Evolutionary conservation across 2,888 invertebrate genomes (phyloP), one percentile per base, ranked within the genome.

Genomic region (Sialis lutaria): DNA sequence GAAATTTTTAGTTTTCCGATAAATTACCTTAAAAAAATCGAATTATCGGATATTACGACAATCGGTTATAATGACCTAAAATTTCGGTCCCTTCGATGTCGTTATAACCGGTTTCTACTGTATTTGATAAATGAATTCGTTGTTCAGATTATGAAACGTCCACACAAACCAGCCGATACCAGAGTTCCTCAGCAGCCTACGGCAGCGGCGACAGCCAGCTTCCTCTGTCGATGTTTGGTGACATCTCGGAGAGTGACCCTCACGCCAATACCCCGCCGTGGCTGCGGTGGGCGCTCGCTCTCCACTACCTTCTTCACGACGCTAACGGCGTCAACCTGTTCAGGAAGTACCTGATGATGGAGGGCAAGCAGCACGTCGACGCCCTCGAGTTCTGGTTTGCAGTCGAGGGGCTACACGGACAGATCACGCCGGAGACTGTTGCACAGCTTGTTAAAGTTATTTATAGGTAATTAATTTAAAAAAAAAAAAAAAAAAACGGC

Each of bases 361-460:
- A 88, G 64, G 84, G 82, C 58, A 77, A 75, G 53, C 74, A 77
- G 60, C 80, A 84, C 67, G 79, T 82, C 55, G 83, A 85, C 67
- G 77, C 85, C 47, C 76, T 90, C 58, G 81, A 85, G 67, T 95
- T 95, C 71, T 92, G 89, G 80, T 93, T 92, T 70, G 93, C 92
- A 45, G 89, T 89, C 67, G 84, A 88, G 63, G 86, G 89, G 47
- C 75, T 88, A 56, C 82, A 84, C 57, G 84, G 82, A 64, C 82
- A 86, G 66, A 64, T 68, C 55, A 80, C 83, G 64, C 79, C 79
- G 1, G 82, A 83, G 60, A 74, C 73, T 58, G 73, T 78, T 47
- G 72, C 73, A 56, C 77, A 79, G 61, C 76, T 91, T 62, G 82
- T 90, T 60, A 85, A 84, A 66, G 82, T 82, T 58, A 85, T 88